Percentiles rank a stretch among this genome's conserved stretches.
These are phyloP conservation scores for Teleogryllus occipitalis DNA, from an alignment of 1,140 invertebrate species.

Conservation along the genomic window DNA sequence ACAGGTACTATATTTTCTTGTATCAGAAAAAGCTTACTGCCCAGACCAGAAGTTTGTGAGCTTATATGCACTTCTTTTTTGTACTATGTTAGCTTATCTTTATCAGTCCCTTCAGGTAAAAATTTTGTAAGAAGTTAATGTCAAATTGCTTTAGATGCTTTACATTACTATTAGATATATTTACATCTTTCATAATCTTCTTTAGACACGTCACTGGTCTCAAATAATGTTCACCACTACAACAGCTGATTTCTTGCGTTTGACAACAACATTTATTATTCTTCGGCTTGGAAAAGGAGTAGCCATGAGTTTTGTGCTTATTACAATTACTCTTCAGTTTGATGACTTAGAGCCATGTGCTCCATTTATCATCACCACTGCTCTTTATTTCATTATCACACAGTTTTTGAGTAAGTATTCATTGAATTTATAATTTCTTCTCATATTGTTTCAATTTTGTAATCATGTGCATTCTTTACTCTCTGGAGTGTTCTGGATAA, in stretches of 20 bases:
- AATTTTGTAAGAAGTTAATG: neutral
- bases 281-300: conserved; percentile 29
- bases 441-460: neutral
- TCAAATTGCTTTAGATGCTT: neutral
- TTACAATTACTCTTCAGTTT: conserved; percentile 29
- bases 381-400: conserved; percentile 30
- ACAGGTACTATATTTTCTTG: conserved; percentile 32
- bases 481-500: too few relatives aligned
- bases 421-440: neutral
- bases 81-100: conserved; percentile 31
- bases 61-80: conserved; percentile 32
- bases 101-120: conserved; percentile 26
- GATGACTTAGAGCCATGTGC: conserved; percentile 29
- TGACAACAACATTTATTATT: conserved; percentile 26
- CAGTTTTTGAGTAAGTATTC: conserved; percentile 27
- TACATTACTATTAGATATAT: neutral
- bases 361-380: conserved; percentile 28
- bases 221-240: conserved; percentile 19
- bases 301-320: conserved; percentile 28
- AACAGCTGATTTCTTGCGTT: conserved; percentile 22
- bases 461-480: neutral
- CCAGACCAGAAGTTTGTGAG: conserved; percentile 30
- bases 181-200: neutral
- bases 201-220: conserved; percentile 29
- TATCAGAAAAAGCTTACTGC: conserved; percentile 30